Conservation (phyloP, 2,888 invertebrate species). For the Drosophila leonis region DNA sequence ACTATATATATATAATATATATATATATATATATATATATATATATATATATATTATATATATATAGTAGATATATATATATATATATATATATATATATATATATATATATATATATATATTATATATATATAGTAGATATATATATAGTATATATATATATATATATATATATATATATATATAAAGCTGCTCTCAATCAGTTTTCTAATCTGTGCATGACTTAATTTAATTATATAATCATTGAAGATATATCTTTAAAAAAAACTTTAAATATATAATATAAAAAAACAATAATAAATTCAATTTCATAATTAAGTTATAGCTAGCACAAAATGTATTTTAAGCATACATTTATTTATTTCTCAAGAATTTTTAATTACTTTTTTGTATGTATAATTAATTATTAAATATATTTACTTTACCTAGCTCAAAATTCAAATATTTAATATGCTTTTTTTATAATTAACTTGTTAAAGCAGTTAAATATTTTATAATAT, state of each 20-base stretch:
- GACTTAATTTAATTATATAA: background rate
- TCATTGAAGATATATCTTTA: background rate
- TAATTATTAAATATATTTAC: background rate
- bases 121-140: too few relatives aligned
- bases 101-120: too few relatives aligned
- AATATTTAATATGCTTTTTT: background rate
- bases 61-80: background rate
- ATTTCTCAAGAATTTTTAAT: background rate
- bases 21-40: too few relatives aligned
- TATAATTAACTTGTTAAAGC: too few relatives aligned
- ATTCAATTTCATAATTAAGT: background rate
- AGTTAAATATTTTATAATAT: too few relatives aligned
- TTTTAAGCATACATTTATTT: background rate
- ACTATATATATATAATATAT: background rate
- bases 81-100: background rate
- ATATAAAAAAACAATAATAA: background rate
- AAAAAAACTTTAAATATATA: background rate
- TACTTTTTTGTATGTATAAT: too few relatives aligned
- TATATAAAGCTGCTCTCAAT: background rate
- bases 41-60: too few relatives aligned
- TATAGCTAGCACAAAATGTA: background rate
- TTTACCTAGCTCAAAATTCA: too few relatives aligned
- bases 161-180: background rate
- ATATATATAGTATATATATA: too few relatives aligned
- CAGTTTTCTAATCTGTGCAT: slow-evolving; percentile 4